phyloP scores from a whole-genome alignment of 1,140 invertebrate species.

The Apis florea region DNA sequence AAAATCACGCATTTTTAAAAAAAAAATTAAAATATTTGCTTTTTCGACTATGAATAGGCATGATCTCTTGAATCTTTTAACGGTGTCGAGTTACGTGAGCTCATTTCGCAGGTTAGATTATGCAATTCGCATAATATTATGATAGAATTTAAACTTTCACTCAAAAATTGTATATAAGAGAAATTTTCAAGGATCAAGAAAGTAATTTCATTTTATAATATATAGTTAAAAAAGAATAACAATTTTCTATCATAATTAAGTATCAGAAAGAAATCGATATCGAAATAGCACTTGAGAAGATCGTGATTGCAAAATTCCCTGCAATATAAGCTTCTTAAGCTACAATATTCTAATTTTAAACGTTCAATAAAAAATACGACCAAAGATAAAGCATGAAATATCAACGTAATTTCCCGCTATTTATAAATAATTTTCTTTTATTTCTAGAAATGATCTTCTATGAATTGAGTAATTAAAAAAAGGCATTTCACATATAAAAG shows the following conservation, averaged over 20 bases:
- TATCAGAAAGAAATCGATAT: background rate
- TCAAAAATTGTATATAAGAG: too few relatives aligned
- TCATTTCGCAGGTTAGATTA: background rate
- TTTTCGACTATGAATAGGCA: too few relatives aligned
- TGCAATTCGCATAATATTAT: background rate
- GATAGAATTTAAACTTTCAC: background rate
- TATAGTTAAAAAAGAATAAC: accelerated
- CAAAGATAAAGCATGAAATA: background rate
- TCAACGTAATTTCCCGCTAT: background rate
- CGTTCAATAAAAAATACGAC: background rate
- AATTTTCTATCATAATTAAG: background rate
- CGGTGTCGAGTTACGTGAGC: background rate
- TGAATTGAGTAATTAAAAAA: too few relatives aligned
- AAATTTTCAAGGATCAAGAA: background rate
- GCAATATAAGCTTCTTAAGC: background rate
- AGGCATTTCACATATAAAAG: background rate
- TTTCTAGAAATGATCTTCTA: background rate
- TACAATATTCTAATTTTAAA: background rate
- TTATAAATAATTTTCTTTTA: too few relatives aligned
- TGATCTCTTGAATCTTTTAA: background rate
- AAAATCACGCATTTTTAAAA: too few relatives aligned
- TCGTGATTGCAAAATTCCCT: background rate
- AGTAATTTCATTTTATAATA: background rate
- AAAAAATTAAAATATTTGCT: too few relatives aligned
- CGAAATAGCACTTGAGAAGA: background rate